Conservation (phyloP, 2,888 invertebrate species). For the Hipparchia semele region DNA sequence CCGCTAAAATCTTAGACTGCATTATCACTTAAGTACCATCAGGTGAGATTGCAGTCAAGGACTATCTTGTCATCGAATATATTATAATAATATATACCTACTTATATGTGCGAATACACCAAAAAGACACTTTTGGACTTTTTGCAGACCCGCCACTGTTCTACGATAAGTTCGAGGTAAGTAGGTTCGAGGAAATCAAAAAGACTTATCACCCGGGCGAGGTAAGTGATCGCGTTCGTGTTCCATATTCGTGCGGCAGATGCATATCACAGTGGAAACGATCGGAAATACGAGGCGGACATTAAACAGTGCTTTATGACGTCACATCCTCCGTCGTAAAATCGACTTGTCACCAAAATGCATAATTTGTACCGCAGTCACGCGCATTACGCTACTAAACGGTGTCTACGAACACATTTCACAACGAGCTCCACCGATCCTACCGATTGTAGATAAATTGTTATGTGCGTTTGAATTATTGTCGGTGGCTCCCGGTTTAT, state of each 20-base stretch:
- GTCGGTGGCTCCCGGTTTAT: slow-evolving; percentile 77
- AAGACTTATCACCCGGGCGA: slow-evolving; percentile 19
- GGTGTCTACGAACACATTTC: slow-evolving; percentile 82
- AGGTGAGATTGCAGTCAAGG: no score
- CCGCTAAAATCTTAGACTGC: no score
- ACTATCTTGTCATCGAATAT: no score
- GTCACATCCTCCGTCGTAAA: slow-evolving; percentile 81
- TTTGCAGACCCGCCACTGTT: no score
- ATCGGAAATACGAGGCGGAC: slow-evolving; percentile 73
- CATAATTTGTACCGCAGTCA: slow-evolving; percentile 81
- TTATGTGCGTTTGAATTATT: slow-evolving; percentile 80
- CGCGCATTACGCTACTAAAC: slow-evolving; percentile 81
- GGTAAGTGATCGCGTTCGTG: slow-evolving; percentile 45
- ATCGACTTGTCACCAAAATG: slow-evolving; percentile 79
- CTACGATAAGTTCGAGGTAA: no score
- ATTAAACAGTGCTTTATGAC: slow-evolving; percentile 81
- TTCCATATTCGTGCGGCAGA: slow-evolving; percentile 58
- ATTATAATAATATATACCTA: no score
- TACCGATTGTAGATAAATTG: slow-evolving; percentile 76
- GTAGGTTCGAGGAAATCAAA: neutral
- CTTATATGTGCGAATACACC: no score
- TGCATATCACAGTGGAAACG: slow-evolving; percentile 66
- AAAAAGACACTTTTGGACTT: no score
- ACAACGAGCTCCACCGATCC: slow-evolving; percentile 77
- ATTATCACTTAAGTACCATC: no score